These are phyloP conservation scores for Sorex araneus DNA, from an alignment of 2,113 vertebrate genomes.

Conservation along the genomic window DNA sequence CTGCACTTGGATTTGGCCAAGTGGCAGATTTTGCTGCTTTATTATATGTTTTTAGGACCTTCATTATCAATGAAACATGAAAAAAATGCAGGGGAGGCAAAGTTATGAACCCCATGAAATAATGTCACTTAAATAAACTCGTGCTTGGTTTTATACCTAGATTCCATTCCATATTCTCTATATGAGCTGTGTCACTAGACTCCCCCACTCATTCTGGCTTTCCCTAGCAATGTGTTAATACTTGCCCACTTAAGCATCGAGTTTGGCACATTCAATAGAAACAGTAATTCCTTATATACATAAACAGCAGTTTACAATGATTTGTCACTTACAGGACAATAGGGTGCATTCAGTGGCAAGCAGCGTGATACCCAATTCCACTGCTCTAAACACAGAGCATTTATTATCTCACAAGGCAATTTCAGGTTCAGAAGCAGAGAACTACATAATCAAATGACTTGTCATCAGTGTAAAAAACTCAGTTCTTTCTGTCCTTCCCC, in stretches of 20 bases:
- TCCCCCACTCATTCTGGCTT: fast-evolving
- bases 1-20: neutral
- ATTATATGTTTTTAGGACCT: neutral
- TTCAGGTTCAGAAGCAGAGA: neutral
- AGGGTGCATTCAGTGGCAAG: neutral
- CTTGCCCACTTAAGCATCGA: neutral
- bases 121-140: neutral
- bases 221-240: neutral
- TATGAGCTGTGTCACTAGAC: neutral
- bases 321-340: neutral
- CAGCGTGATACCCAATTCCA: neutral
- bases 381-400: neutral
- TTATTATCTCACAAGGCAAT: neutral
- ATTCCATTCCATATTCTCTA: neutral
- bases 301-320: neutral
- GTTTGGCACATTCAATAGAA: neutral
- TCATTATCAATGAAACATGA: neutral
- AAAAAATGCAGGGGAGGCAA: neutral
- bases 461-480: neutral
- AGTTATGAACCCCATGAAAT: neutral
- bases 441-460: neutral
- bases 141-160: neutral
- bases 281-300: neutral
- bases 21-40: neutral
- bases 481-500: neutral